Evolutionary conservation across 2,113 vertebrate species (phyloP).

Genomic region (Dromiciops gliroides): DNA sequence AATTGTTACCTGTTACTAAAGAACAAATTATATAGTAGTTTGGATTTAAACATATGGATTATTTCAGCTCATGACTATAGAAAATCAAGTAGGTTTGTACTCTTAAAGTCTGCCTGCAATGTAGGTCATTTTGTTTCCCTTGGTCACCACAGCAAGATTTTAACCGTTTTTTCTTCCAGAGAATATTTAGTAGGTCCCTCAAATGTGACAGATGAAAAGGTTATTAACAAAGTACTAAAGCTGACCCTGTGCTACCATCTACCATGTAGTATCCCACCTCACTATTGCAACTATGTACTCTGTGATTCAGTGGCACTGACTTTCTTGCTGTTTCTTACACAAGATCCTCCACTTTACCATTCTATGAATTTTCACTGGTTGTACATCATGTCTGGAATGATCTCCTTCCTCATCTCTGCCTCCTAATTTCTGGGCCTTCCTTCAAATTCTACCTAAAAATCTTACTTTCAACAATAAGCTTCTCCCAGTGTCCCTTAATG

Average conservation of each 20-base stretch:
- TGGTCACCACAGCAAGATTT: background rate
- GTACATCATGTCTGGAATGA: background rate
- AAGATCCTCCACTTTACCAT: background rate
- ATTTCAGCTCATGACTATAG: constrained; percentile 51
- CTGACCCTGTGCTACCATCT: background rate
- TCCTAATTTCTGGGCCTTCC: background rate
- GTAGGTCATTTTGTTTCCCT: background rate
- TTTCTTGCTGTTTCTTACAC: background rate
- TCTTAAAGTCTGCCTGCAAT: constrained; percentile 8
- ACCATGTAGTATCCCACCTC: background rate
- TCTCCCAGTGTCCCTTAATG: background rate
- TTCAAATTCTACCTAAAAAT: background rate
- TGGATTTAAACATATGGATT: constrained; percentile 66
- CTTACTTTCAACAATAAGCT: background rate
- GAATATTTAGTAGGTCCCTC: background rate
- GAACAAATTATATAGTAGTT: constrained; percentile 67
- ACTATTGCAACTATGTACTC: background rate
- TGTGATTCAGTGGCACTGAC: background rate
- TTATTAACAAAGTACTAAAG: constrained; percentile 37
- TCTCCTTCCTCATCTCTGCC: background rate
- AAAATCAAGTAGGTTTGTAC: constrained; percentile 48
- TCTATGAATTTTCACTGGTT: background rate
- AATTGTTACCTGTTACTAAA: constrained; percentile 73
- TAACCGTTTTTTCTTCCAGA: background rate
- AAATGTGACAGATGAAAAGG: constrained; percentile 18